Base-by-base conservation (phyloP, 2,113 vertebrate genomes). In the Todiramphus chloris region DNA sequence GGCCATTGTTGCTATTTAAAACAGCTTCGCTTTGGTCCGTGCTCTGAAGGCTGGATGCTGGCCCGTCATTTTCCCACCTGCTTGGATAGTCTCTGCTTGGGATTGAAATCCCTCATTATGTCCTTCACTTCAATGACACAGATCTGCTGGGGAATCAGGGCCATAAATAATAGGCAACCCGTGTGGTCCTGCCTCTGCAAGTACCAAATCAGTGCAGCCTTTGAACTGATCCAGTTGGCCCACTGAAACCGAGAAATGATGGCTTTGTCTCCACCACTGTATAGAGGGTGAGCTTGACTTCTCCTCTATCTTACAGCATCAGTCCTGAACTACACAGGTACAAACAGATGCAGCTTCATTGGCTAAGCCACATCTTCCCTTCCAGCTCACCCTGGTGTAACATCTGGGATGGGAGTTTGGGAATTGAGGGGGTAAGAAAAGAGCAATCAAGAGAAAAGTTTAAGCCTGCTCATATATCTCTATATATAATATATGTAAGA, bases 1-100 rank as follows among this genome's bases (percentile, higher is more conserved):
- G 28, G 59, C 89, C 81, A 97, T 94, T 96, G 94, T 93, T 96
- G 87, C 87, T 96, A 96, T 95, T 96, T 93, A 94, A 96, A 96
- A 94, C 46, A 93, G 77, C 63, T 87, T 94, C 0, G 0, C 91
- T 96, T 95, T 95, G 87, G 89, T 92, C 92, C 91, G 56, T 58
- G 86, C 77, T 89, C 95, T 92, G 91, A 96, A 96, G 74, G 77
- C 69, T 91, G 81, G 89, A 87, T 19, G 18, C 67, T 94, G 87
- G 94, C 74, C 91, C 13, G 4, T 85, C 89, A 76, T 87, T 94
- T 96, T 87, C 87, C 92, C 94, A 95, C 92, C 95, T 95, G 87
- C 95, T 95, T 94, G 84, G 89, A 92, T 33, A 79, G 92, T 87
- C 80, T 94, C 91, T 92, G 89, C 81, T 97, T 96, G 92, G 92